These are phyloP conservation scores for Phataginus tricuspis DNA, from an alignment of 2,797 vertebrate species.

Conservation along the genomic window DNA sequence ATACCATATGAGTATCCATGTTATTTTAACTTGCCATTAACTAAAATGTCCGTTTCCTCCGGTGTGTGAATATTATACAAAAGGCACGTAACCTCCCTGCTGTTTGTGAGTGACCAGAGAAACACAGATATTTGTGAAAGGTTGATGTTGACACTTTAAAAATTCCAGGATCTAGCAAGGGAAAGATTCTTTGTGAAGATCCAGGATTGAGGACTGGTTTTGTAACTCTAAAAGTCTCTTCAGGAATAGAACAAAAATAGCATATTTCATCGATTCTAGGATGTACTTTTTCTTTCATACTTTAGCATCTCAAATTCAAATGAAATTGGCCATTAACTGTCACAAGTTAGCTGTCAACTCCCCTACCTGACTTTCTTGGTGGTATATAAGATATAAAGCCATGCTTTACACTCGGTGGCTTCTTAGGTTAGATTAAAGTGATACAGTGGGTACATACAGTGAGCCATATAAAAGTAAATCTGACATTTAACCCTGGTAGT, in stretches of 20 bases:
- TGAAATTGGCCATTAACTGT: not conserved
- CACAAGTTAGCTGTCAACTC: not conserved
- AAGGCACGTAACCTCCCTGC: not conserved
- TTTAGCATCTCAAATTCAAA: constrained; percentile 12
- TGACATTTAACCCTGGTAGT: constrained; percentile 50
- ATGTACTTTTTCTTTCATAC: not conserved
- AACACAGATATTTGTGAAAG: not conserved
- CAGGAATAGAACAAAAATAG: not conserved
- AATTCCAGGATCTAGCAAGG: not conserved
- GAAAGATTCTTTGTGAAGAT: constrained; percentile 23
- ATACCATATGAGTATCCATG: not conserved
- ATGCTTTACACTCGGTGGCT: not conserved
- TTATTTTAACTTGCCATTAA: not conserved
- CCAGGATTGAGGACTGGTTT: not conserved
- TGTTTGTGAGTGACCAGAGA: not conserved
- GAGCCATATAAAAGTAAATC: constrained; percentile 58
- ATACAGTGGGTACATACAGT: not conserved
- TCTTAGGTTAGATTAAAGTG: constrained; percentile 4
- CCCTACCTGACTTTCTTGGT: not conserved
- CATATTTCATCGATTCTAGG: not conserved
- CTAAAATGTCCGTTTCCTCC: not conserved
- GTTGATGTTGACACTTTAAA: not conserved
- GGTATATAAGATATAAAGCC: not conserved
- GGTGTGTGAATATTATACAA: not conserved
- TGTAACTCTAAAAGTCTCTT: constrained; percentile 8